Percentiles rank a stretch among this genome's conserved stretches.
These are phyloP conservation scores for Streptopelia turtur DNA, from an alignment of 2,797 vertebrate genomes.

Conservation along the genomic window DNA sequence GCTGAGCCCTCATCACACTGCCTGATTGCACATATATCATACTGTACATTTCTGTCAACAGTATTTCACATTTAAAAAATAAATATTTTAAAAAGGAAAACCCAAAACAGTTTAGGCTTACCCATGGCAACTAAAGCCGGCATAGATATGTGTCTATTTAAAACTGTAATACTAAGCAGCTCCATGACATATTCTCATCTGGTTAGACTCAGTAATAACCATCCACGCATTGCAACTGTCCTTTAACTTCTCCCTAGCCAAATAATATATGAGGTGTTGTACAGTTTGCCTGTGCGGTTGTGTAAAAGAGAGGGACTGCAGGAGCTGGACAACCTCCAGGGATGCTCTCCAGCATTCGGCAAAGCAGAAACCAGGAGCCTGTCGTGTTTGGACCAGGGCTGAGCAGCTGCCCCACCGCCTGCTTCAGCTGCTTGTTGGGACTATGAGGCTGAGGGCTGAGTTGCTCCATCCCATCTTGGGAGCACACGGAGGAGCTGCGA, in stretches of 20 bases:
- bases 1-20: neutral
- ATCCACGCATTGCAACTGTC: neutral
- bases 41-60: neutral
- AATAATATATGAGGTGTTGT: neutral
- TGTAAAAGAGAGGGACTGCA: neutral
- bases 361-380: neutral
- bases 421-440: accelerated
- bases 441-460: neutral
- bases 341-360: neutral
- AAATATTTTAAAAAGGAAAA: neutral
- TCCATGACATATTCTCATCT: neutral
- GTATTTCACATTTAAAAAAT: neutral
- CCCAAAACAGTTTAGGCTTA: neutral
- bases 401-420: accelerated
- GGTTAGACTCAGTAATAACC: neutral
- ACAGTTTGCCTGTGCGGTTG: accelerated
- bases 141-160: conserved; percentile 18
- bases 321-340: neutral
- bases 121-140: neutral
- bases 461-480: accelerated
- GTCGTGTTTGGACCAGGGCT: neutral
- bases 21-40: neutral
- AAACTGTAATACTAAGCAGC: neutral
- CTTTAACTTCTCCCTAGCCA: neutral
- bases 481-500: neutral